Percentiles rank a stretch among this genome's conserved stretches.
Evolutionary conservation across 2,113 vertebrate genomes (phyloP).

Genomic region (Forbesichthys papilliferus): DNA sequence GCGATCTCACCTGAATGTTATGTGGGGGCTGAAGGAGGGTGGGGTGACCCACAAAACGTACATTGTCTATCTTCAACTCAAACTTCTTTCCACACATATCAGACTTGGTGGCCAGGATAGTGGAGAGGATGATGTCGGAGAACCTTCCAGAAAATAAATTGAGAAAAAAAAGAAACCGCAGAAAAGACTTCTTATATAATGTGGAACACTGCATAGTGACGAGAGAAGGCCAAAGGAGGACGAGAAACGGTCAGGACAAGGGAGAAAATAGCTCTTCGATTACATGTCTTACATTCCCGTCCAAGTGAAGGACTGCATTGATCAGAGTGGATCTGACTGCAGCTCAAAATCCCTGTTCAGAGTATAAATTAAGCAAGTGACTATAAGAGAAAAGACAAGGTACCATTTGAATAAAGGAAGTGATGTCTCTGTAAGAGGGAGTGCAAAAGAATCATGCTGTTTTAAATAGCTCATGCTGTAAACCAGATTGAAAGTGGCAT

Average conservation of each 20-base stretch:
- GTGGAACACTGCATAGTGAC: neutral
- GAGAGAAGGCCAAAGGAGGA: neutral
- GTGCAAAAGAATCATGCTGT: constrained; percentile 66
- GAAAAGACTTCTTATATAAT: constrained; percentile 25
- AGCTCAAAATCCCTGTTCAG: constrained; percentile 25
- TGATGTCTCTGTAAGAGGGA: constrained; percentile 48
- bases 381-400: constrained; percentile 47
- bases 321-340: constrained; percentile 47
- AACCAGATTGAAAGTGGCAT: constrained; percentile 31
- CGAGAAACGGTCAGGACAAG: constrained; percentile 11
- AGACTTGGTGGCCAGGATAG: constrained; percentile 97
- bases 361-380: constrained; percentile 27
- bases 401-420: constrained; percentile 42
- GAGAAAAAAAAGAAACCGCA: neutral
- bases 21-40: constrained; percentile 90
- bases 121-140: constrained; percentile 95
- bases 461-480: constrained; percentile 69
- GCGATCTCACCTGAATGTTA: constrained; percentile 73
- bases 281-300: constrained; percentile 24
- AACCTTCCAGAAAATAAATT: constrained; percentile 79
- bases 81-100: constrained; percentile 99
- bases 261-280: constrained; percentile 39
- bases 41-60: constrained; percentile 96
- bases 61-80: constrained; percentile 98
- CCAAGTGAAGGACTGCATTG: constrained; percentile 23